These are phyloP conservation scores for Resseliella maxima DNA, from an alignment of 2,888 invertebrate genomes.

Conservation along the genomic window DNA sequence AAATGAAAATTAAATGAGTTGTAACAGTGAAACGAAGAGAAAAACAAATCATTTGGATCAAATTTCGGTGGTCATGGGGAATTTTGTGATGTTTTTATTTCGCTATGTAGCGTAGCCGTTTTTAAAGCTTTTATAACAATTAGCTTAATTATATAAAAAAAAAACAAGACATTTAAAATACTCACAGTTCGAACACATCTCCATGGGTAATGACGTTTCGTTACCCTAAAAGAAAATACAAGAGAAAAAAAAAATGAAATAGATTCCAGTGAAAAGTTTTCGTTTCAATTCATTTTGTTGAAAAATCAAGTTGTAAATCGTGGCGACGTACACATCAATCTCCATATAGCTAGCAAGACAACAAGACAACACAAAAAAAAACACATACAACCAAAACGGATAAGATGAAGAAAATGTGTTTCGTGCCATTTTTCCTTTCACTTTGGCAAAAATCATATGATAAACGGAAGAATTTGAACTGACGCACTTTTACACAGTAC, in stretches of 20 bases:
- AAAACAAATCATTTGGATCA: too few relatives aligned
- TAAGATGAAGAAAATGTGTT: background rate
- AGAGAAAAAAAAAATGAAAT: background rate
- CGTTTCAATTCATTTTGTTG: conserved; percentile 8
- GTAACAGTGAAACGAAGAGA: too few relatives aligned
- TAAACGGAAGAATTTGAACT: conserved; percentile 13
- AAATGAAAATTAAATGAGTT: too few relatives aligned
- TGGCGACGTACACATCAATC: background rate
- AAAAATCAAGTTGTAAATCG: conserved; percentile 1
- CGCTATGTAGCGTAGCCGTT: too few relatives aligned
- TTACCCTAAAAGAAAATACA: conserved; percentile 76
- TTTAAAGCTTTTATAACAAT: too few relatives aligned
- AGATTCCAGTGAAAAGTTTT: background rate
- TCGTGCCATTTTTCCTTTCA: background rate
- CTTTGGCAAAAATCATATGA: conserved; percentile 7
- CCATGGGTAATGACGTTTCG: conserved; percentile 84
- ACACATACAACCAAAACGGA: background rate
- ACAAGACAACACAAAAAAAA: background rate
- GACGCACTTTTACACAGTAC: background rate
- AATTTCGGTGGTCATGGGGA: too few relatives aligned
- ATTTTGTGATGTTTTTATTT: too few relatives aligned
- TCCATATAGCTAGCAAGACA: background rate
- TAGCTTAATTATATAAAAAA: conserved; percentile 20
- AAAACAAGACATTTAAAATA: conserved; percentile 60
- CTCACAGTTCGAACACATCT: conserved; percentile 85